phyloP scores from a whole-genome alignment of 2,797 vertebrate species.

The Gallirallus australis region DNA sequence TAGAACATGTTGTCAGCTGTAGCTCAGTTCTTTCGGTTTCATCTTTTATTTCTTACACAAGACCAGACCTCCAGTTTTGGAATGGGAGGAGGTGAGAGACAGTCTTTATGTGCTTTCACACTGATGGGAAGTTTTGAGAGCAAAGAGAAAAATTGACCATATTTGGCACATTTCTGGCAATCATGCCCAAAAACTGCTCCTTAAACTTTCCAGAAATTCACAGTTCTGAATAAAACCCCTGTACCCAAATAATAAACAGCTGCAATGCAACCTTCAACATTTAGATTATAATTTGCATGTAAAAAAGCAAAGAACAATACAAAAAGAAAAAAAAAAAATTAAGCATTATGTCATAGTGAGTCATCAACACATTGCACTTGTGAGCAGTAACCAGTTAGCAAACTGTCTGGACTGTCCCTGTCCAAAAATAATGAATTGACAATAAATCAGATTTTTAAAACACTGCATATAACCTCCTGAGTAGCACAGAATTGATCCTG shows the following conservation, averaged over 20 bases:
- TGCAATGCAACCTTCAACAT: not conserved
- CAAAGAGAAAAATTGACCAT: not conserved
- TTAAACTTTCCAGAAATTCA: not conserved
- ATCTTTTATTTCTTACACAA: not conserved
- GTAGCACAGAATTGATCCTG: not conserved
- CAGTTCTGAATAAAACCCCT: not conserved
- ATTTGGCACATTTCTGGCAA: not conserved
- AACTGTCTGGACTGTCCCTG: not conserved
- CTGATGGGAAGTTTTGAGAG: not conserved
- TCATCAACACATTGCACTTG: not conserved
- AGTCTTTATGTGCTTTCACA: not conserved
- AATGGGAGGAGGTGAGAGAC: not conserved
- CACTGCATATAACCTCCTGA: not conserved
- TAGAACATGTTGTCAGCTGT: not conserved
- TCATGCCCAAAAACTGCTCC: not conserved
- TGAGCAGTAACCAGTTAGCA: not conserved
- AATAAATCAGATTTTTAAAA: not conserved
- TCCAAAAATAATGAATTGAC: not conserved
- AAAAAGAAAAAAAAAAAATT: not conserved
- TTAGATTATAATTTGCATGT: not conserved
- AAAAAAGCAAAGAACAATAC: not conserved
- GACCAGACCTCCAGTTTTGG: not conserved
- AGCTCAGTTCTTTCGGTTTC: not conserved
- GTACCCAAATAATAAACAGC: not conserved
- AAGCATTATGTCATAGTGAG: not conserved